Conservation (phyloP, 2,113 vertebrate genomes). For the Typhlomys cinereus region DNA sequence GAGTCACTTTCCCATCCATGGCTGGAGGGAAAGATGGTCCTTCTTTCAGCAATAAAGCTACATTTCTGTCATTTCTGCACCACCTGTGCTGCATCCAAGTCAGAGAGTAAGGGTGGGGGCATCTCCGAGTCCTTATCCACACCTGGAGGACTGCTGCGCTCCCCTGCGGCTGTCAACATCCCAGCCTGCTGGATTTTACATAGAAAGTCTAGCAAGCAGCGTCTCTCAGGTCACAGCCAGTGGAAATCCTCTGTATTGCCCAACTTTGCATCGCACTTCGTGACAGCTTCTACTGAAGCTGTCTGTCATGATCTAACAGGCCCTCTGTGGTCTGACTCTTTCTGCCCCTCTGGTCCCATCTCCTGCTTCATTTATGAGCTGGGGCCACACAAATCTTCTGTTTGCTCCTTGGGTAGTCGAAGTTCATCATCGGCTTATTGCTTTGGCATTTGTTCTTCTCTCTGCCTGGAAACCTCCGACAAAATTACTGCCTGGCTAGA, state of each 20-base stretch:
- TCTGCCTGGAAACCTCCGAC: neutral
- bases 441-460: neutral
- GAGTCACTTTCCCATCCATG: neutral
- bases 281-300: neutral
- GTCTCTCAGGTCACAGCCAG: neutral
- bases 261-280: neutral
- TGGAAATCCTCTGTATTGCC: neutral
- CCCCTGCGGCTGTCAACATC: neutral
- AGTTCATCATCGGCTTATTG: neutral
- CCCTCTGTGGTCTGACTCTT: neutral
- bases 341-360: neutral
- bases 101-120: rapidly evolving
- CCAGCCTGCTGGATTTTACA: neutral
- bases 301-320: neutral
- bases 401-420: neutral
- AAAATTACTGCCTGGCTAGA: neutral
- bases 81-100: neutral
- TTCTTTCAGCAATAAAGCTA: neutral
- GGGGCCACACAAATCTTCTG: neutral
- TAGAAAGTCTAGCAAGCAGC: neutral
- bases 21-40: neutral
- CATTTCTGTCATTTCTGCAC: neutral
- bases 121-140: neutral
- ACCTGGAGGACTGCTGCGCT: neutral
- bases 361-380: neutral